Evolutionary conservation across 2,888 invertebrate species (phyloP).

Genomic region (Pteria penguin): DNA sequence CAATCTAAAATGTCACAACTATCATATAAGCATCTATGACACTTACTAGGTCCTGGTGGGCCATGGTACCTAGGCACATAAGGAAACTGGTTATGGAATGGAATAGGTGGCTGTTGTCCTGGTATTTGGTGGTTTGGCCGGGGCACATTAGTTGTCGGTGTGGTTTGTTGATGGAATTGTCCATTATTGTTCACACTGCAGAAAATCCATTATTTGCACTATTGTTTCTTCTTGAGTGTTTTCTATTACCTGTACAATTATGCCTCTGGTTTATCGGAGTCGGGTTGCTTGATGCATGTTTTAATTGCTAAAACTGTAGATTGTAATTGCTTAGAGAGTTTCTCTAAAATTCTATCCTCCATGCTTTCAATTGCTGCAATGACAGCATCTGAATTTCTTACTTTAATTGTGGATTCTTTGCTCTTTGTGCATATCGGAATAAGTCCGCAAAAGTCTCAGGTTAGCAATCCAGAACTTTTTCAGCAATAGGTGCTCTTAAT

Average conservation of each 20-base stretch:
- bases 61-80: not conserved
- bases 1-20: not conserved
- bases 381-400: not conserved
- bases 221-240: not conserved
- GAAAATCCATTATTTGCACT: too few relatives aligned
- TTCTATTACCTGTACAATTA: not conserved
- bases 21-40: not conserved
- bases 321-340: not conserved
- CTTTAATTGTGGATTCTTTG: not conserved
- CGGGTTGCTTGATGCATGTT: not conserved
- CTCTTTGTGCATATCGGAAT: not conserved
- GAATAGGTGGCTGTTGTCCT: too few relatives aligned
- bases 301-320: not conserved
- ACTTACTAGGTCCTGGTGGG: slow-evolving; percentile 10
- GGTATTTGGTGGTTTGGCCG: too few relatives aligned
- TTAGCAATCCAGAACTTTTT: not conserved
- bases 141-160: too few relatives aligned
- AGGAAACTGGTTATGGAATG: too few relatives aligned
- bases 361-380: not conserved
- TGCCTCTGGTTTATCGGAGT: not conserved
- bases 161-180: too few relatives aligned
- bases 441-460: not conserved
- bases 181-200: too few relatives aligned
- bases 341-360: not conserved
- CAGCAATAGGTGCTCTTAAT: not conserved